Percentiles rank a stretch among this genome's conserved stretches.
These are phyloP conservation scores for Catharus minimus DNA, from an alignment of 2,113 vertebrate genomes.

Conservation along the genomic window DNA sequence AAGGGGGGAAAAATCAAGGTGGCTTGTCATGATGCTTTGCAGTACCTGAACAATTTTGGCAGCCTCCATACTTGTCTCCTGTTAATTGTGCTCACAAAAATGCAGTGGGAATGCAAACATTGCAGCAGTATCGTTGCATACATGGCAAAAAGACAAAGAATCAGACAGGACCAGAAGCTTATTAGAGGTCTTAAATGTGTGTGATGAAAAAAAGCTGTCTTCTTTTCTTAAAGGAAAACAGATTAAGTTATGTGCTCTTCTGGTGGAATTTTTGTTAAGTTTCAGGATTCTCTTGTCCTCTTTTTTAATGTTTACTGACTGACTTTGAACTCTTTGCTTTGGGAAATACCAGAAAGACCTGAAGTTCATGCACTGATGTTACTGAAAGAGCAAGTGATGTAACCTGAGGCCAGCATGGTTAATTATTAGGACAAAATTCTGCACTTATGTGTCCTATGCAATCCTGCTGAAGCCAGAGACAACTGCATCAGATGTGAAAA, in stretches of 20 bases:
- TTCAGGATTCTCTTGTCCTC: neutral
- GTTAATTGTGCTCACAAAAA: neutral
- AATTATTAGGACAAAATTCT: conserved; percentile 2
- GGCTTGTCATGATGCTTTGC: fast-evolving
- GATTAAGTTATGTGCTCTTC: neutral
- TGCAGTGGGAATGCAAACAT: neutral
- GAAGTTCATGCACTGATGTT: neutral
- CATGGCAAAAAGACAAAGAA: neutral
- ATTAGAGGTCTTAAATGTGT: neutral
- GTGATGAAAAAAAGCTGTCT: neutral
- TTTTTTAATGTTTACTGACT: neutral
- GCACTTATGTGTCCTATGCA: neutral
- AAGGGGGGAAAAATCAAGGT: fast-evolving
- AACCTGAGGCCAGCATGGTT: neutral
- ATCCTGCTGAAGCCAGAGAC: neutral
- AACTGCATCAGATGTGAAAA: neutral
- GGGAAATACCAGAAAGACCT: neutral
- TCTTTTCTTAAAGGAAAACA: neutral
- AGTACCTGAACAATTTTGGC: neutral
- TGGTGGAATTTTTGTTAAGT: neutral
- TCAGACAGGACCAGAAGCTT: neutral
- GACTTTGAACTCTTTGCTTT: neutral
- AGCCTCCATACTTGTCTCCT: neutral
- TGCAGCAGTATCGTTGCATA: neutral
- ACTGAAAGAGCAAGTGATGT: neutral